These are phyloP conservation scores for Ceyx margarethae DNA, from an alignment of 2,113 vertebrate species.

Conservation along the genomic window DNA sequence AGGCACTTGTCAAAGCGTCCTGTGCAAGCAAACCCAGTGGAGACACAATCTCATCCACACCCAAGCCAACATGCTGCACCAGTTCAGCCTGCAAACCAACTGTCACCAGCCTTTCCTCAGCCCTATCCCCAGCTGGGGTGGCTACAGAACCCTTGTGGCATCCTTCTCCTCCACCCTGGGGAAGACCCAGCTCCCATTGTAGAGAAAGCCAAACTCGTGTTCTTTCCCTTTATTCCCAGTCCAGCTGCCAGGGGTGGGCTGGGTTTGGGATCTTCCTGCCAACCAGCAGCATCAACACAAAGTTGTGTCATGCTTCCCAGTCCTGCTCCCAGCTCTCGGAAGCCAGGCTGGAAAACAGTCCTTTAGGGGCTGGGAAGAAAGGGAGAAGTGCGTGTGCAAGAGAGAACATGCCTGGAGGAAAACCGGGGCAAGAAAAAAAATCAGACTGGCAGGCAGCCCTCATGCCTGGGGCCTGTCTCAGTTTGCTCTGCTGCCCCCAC, in stretches of 20 bases:
- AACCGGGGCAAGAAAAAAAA: constrained; percentile 41
- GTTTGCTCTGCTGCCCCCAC: constrained; percentile 40
- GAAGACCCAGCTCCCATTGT: background rate
- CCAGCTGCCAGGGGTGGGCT: background rate
- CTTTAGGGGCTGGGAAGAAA: constrained; percentile 48
- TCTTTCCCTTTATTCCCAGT: background rate
- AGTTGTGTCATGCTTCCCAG: background rate
- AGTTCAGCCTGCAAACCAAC: background rate
- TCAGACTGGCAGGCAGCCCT: constrained; percentile 57
- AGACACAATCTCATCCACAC: background rate
- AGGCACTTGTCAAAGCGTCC: background rate
- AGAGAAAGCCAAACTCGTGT: background rate
- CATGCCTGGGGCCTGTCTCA: background rate
- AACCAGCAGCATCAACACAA: background rate
- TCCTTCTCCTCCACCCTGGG: background rate
- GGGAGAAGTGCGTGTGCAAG: background rate
- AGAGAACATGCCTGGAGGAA: constrained; percentile 56
- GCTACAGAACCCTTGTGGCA: background rate
- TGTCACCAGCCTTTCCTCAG: background rate
- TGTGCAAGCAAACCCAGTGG: background rate
- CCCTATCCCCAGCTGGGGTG: background rate
- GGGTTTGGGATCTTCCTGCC: background rate
- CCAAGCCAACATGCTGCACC: background rate
- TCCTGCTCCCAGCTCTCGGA: background rate
- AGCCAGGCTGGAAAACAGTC: constrained; percentile 48